phyloP scores from a whole-genome alignment of 1,140 invertebrate species.

The Tetragnatha versicolor region DNA sequence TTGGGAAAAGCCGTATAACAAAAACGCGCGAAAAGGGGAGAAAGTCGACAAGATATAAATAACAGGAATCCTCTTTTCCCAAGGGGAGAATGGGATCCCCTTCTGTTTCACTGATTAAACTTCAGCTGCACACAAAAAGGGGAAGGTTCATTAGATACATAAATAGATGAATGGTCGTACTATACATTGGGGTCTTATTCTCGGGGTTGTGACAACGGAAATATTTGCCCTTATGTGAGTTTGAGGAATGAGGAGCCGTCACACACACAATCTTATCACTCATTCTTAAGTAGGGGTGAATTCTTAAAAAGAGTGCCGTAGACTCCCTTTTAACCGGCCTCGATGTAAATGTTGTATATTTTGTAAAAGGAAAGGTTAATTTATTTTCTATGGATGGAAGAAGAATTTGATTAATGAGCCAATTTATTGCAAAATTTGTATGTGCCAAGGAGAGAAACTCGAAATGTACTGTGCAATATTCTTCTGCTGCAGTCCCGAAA shows the following conservation, averaged over 20 bases:
- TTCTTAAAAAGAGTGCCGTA: no score
- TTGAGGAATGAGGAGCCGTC: neutral
- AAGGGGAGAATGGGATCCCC: neutral
- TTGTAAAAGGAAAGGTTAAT: no score
- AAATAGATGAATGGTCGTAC: neutral
- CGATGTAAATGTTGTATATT: no score
- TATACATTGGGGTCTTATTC: neutral
- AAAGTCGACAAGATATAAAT: neutral
- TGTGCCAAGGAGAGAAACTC: no score
- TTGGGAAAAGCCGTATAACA: neutral
- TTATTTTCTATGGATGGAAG: no score
- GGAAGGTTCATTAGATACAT: neutral
- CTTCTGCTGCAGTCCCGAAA: no score
- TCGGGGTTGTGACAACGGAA: neutral
- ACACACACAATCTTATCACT: no score
- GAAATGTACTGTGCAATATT: no score
- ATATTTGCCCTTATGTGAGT: neutral
- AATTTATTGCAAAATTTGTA: no score
- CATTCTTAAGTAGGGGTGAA: no score
- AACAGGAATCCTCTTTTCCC: neutral
- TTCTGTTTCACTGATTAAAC: constrained; percentile 14
- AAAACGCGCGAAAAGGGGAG: neutral
- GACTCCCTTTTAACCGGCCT: no score
- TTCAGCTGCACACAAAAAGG: neutral
- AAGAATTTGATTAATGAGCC: no score